Conservation (phyloP, 2,113 vertebrate species). For the Neogobius melanostomus region DNA sequence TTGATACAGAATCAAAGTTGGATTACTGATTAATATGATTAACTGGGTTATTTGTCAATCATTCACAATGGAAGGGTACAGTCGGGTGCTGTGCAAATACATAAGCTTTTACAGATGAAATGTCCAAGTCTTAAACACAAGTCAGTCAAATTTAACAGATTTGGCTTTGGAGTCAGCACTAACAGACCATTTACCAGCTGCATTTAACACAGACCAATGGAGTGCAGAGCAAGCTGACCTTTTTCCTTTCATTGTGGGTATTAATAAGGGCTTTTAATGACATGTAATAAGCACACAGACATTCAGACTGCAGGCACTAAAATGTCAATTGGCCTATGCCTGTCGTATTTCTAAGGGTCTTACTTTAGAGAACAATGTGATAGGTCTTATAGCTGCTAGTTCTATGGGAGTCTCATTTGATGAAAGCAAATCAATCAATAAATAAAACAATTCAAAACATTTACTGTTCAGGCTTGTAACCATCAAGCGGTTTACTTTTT, state of each 20-base stretch:
- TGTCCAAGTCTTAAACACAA: not conserved
- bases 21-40: conserved; percentile 1
- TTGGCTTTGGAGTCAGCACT: not conserved
- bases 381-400: conserved; percentile 28
- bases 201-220: not conserved
- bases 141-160: conserved; percentile 5
- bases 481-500: not conserved
- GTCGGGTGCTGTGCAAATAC: not conserved
- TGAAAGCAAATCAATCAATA: too few relatives aligned
- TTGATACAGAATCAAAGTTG: not conserved
- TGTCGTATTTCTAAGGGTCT: conserved; percentile 29
- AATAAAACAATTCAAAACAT: not conserved
- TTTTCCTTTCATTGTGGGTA: conserved; percentile 3
- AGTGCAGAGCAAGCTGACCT: conserved; percentile 7
- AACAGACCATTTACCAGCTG: conserved; percentile 1
- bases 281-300: conserved; percentile 5
- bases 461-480: not conserved
- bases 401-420: conserved; percentile 17
- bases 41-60: conserved; percentile 1
- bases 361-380: conserved; percentile 30
- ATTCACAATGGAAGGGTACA: conserved; percentile 1
- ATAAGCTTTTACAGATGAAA: not conserved
- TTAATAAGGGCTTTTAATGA: conserved; percentile 4
- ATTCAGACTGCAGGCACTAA: not conserved
- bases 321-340: conserved; percentile 21